Evolutionary conservation across 2,113 vertebrate species (phyloP).

Genomic region (Grallaria varia): DNA sequence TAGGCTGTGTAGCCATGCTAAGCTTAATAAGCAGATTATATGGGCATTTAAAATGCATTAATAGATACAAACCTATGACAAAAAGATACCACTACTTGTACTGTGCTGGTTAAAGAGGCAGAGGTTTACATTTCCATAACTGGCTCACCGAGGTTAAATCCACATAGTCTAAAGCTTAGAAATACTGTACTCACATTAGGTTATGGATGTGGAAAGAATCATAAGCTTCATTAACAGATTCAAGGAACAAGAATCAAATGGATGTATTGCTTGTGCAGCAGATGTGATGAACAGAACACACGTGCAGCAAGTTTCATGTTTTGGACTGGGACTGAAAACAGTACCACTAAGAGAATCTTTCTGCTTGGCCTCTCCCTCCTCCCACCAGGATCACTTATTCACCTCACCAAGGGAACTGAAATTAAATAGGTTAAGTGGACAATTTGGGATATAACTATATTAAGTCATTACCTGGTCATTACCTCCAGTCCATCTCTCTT

Average conservation of each 20-base stretch:
- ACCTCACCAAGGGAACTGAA: neutral
- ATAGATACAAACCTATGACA: neutral
- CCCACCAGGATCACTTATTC: neutral
- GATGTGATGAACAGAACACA: neutral
- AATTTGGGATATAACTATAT: neutral
- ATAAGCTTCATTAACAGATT: neutral
- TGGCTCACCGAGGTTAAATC: neutral
- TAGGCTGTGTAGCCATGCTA: neutral
- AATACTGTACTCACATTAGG: neutral
- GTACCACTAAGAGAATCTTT: neutral
- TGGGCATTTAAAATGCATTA: neutral
- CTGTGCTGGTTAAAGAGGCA: neutral
- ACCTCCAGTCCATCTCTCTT: neutral
- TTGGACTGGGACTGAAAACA: neutral
- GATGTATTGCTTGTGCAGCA: neutral
- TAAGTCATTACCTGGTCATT: neutral
- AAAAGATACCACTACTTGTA: neutral
- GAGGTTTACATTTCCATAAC: neutral
- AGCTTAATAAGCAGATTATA: neutral
- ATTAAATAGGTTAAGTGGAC: neutral
- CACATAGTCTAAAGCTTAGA: neutral
- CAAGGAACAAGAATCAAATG: neutral
- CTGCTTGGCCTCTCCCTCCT: neutral
- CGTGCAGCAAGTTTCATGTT: neutral
- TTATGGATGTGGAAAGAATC: rapidly evolving